Evolutionary conservation across 2,797 vertebrate genomes (phyloP), one percentile per base, ranked within the genome.

Genomic region (Cyclopterus lumpus): DNA sequence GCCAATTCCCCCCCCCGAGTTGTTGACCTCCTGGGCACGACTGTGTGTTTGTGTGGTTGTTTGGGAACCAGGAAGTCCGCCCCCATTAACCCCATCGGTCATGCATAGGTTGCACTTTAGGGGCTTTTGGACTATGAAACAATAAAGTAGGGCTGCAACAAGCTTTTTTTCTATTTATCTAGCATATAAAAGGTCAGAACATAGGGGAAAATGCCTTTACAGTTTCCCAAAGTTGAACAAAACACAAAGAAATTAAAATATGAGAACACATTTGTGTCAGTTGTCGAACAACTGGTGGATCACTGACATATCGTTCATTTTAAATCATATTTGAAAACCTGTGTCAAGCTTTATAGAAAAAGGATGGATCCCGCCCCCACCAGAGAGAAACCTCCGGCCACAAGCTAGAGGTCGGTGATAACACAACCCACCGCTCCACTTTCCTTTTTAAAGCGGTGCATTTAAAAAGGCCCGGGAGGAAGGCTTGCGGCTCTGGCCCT

Each of bases 1-100:
- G 62, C 64, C 74, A 40, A 9, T 54, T 77, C 54, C 73, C 78
- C 54, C 73, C 78, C 70, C 71, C 8, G 40, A 76, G 77, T 81
- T 57, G 74, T 51, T 82, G 81, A 86, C 91, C 88, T 89, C 72
- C 71, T 34, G 61, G 77, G 64, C 70, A 74, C 54, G 62, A 73
- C 73, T 74, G 22, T 40, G 58, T 60, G 64, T 80, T 70, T 71
- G 75, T 73, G 83, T 40, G 79, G 72, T 62, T 81, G 57, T 80
- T 73, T 64, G 48, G 61, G 16, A 81, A 54, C 58, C 81, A 87
- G 86, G 84, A 84, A 87, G 74, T 81, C 67, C 1, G 68, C 40
- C 57, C 57, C 28, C 59, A 57, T 75, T 75, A 58, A 76, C 75
- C 74, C 60, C 34, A 12, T 2, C 64, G 75, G 69, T 61, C 64